Evolutionary conservation across 2,113 vertebrate species (phyloP).

Genomic region (Dasyornis broadbenti): DNA sequence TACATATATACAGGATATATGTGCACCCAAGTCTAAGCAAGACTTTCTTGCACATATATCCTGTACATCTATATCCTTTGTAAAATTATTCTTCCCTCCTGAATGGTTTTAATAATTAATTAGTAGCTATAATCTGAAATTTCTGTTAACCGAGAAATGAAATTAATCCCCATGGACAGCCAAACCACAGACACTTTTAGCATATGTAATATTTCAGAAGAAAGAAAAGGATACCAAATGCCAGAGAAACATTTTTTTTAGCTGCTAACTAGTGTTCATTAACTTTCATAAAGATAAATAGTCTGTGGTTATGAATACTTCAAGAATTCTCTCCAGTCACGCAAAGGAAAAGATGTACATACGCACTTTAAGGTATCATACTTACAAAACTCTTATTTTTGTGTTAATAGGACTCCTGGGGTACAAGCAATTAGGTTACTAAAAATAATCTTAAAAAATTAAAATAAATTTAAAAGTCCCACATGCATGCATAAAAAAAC

Average conservation of each 20-base stretch:
- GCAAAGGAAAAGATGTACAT: background rate
- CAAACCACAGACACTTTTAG: background rate
- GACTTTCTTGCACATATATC: background rate
- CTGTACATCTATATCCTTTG: background rate
- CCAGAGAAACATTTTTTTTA: background rate
- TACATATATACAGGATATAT: background rate
- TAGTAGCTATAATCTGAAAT: background rate
- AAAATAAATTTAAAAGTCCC: background rate
- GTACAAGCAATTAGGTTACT: background rate
- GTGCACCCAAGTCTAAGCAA: background rate
- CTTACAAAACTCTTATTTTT: background rate
- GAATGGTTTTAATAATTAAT: background rate
- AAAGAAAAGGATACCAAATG: background rate
- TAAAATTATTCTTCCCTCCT: background rate
- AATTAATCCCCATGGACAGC: background rate
- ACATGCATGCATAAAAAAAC: accelerated
- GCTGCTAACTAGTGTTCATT: background rate
- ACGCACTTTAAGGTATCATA: background rate
- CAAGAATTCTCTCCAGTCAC: background rate
- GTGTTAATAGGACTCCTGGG: background rate
- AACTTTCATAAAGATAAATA: background rate
- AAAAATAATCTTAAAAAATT: background rate
- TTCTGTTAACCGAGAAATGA: background rate
- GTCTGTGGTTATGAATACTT: background rate
- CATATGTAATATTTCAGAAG: background rate